Evolutionary conservation across 2,888 invertebrate genomes (phyloP).

Genomic region (Drosophila kokeensis): DNA sequence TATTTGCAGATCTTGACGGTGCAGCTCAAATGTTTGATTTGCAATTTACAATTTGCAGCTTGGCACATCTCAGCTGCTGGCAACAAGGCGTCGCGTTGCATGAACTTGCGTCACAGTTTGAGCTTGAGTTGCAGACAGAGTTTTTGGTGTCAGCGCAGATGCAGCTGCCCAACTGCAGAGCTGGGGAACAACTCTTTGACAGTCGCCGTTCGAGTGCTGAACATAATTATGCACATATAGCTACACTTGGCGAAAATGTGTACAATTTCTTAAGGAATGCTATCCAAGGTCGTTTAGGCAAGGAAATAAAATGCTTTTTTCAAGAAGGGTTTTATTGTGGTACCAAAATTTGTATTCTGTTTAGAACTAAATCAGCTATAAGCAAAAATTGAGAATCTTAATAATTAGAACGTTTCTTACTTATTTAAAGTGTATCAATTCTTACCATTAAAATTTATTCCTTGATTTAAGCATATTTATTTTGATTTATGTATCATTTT

Average conservation of each 20-base stretch:
- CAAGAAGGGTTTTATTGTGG: not conserved
- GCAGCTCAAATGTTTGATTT: slow-evolving; percentile 53
- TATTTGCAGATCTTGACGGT: slow-evolving; percentile 8
- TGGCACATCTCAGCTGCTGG: slow-evolving; percentile 37
- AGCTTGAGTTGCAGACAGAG: slow-evolving; percentile 5
- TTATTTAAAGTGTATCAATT: too few relatives aligned
- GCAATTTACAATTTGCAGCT: slow-evolving; percentile 57
- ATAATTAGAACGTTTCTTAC: not conserved
- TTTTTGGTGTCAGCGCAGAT: slow-evolving; percentile 50
- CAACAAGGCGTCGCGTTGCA: slow-evolving; percentile 37
- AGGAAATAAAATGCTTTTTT: not conserved
- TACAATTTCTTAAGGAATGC: too few relatives aligned
- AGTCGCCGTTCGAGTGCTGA: slow-evolving; percentile 46
- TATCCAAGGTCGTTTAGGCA: not conserved
- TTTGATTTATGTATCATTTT: not conserved
- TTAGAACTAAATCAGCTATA: not conserved
- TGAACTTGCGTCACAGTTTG: slow-evolving; percentile 23
- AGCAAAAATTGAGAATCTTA: not conserved
- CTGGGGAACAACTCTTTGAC: slow-evolving; percentile 47
- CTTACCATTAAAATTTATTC: not conserved
- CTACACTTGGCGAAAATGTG: slow-evolving; percentile 1
- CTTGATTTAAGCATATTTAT: not conserved
- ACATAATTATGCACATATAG: slow-evolving; percentile 69
- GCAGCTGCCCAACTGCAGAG: slow-evolving; percentile 35
- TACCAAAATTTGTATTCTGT: not conserved